Evolutionary conservation across 2,888 invertebrate species (phyloP), one percentile per base, ranked within the genome.

Genomic region (Augiades crinisus): DNA sequence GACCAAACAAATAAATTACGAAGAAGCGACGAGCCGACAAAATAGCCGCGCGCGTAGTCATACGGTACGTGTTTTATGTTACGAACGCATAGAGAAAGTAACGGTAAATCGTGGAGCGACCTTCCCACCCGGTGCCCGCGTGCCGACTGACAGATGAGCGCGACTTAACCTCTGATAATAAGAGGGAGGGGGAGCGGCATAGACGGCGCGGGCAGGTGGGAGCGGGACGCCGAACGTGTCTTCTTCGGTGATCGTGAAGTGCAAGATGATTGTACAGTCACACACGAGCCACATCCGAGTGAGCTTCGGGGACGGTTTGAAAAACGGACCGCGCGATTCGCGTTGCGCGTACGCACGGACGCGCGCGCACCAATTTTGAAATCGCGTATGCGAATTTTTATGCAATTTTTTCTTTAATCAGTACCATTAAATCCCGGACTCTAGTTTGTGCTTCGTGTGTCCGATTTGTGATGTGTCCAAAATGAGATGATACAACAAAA

Each of bases 221-320:
- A 87, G 67, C 56, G 75, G 60, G 84, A 86, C 56, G 61, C 65
- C 30, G 54, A 68, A 76, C 70, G 88, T 82, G 80, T 88, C 89
- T 85, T 89, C 88, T 88, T 88, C 86, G 84, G 83, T 81, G 84
- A 85, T 84, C 86, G 85, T 75, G 81, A 85, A 83, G 86, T 83
- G 81, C 84, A 81, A 86, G 88, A 88, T 88, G 86, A 82, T 83
- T 83, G 79, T 80, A 84, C 88, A 88, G 89, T 87, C 87, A 86
- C 86, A 87, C 78, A 83, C 87, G 83, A 81, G 78, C 89, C 85
- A 75, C 81, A 86, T 83, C 80, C 80, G 88, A 87, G 88, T 80
- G 81, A 80, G 80, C 80, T 81, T 79, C 81, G 83, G 70, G 68
- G 72, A 72, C 73, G 77, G 78, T 75, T 81, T 74, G 73, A 81